Percentiles rank a stretch among this genome's conserved stretches.
Evolutionary conservation across 2,113 vertebrate species (phyloP).

Genomic region (Sceloporus tristichus): DNA sequence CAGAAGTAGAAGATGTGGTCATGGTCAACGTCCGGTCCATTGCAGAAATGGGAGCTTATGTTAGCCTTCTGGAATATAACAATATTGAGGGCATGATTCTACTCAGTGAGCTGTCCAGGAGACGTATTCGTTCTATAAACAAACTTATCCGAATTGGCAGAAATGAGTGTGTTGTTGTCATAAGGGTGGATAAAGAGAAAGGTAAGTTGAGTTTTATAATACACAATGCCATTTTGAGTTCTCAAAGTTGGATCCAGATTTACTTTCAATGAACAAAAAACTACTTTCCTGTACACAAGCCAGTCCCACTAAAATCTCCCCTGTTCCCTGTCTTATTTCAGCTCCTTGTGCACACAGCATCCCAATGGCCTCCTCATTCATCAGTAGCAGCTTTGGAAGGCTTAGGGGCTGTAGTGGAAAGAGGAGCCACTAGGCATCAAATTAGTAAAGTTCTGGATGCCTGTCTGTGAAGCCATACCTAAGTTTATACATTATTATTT

Average conservation of each 20-base stretch:
- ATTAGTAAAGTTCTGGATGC: neutral
- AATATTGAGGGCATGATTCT: constrained; percentile 99
- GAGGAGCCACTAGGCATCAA: neutral
- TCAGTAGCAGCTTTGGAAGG: neutral
- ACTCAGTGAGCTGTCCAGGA: constrained; percentile 93
- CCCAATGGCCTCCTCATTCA: neutral
- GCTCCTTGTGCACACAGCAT: neutral
- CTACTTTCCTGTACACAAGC: neutral
- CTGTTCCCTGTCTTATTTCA: neutral
- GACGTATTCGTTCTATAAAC: constrained; percentile 98
- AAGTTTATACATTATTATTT: neutral
- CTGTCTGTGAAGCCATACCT: neutral
- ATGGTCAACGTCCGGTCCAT: constrained; percentile 99
- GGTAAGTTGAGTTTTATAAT: constrained; percentile 76
- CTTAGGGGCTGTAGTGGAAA: neutral
- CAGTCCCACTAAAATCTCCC: neutral
- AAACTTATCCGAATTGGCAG: constrained; percentile 98
- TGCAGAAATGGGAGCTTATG: constrained; percentile 98
- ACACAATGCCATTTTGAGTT: neutral
- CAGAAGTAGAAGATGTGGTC: constrained; percentile 98
- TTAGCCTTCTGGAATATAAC: constrained; percentile 98
- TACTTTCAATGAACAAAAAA: neutral
- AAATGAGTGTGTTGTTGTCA: constrained; percentile 97
- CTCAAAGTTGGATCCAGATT: neutral
- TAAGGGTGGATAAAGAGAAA: constrained; percentile 98